Evolutionary conservation across 2,888 invertebrate species (phyloP).

Genomic region (Invenusta paracnida): DNA sequence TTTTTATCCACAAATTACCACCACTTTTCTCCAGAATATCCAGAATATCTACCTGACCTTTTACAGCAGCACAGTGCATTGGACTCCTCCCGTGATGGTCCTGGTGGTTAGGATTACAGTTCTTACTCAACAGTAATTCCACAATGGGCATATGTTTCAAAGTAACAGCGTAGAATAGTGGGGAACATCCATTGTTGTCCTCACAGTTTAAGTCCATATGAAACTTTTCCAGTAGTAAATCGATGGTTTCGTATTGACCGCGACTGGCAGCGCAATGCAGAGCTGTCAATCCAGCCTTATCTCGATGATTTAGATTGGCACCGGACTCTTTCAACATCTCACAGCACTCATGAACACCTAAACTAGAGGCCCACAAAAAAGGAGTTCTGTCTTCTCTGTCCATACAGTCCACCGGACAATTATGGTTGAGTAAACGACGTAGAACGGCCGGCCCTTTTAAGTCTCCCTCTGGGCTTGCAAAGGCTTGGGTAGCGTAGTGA

Average conservation of each 20-base stretch:
- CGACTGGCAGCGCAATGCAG: slow-evolving; percentile 93
- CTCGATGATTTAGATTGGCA: slow-evolving; percentile 74
- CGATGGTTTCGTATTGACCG: slow-evolving; percentile 85
- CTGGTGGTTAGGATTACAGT: slow-evolving; percentile 83
- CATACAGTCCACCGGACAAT: slow-evolving; percentile 75
- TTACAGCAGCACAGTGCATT: slow-evolving; percentile 88
- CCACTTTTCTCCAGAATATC: slow-evolving; percentile 72
- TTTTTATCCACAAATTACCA: slow-evolving; percentile 83
- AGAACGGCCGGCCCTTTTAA: slow-evolving; percentile 64
- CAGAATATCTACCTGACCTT: slow-evolving; percentile 84
- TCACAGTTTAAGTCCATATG: slow-evolving; percentile 81
- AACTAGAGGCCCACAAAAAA: slow-evolving; percentile 91
- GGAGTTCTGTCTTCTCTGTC: slow-evolving; percentile 91
- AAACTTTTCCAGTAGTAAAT: slow-evolving; percentile 68
- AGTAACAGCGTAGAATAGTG: slow-evolving; percentile 91
- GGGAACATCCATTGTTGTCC: slow-evolving; percentile 89
- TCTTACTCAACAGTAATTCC: slow-evolving; percentile 77
- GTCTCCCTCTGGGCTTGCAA: slow-evolving; percentile 62
- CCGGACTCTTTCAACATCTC: slow-evolving; percentile 80
- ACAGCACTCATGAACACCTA: slow-evolving; percentile 86
- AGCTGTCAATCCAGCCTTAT: slow-evolving; percentile 88
- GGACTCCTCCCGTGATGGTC: slow-evolving; percentile 85
- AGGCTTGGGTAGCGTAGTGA: slow-evolving; percentile 96
- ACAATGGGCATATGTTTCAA: slow-evolving; percentile 90
- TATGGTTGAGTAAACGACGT: slow-evolving; percentile 69